Conservation (phyloP, 2,888 invertebrate species). For the Limenitis camilla region DNA sequence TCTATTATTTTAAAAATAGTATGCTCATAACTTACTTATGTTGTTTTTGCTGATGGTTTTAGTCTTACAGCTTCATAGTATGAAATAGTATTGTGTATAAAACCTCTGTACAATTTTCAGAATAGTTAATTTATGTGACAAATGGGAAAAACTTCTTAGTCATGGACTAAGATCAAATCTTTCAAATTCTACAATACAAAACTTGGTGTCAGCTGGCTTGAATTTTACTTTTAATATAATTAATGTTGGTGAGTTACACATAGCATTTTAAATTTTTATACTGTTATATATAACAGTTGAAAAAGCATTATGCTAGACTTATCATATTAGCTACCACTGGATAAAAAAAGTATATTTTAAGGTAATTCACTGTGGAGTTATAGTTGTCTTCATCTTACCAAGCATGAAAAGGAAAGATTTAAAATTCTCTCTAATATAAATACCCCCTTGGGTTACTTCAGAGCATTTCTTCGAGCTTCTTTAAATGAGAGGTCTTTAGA, state of each 20-base stretch:
- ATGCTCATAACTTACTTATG: no score
- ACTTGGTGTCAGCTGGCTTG: constrained; percentile 63
- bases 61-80: no score
- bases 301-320: background rate
- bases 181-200: constrained; percentile 62
- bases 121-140: constrained; percentile 77
- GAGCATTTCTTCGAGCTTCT: constrained; percentile 91
- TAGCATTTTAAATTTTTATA: background rate
- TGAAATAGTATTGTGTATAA: background rate
- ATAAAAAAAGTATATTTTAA: constrained; percentile 22
- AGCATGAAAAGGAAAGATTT: constrained; percentile 91
- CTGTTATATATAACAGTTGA: background rate
- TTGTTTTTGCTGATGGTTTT: no score
- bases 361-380: constrained; percentile 85
- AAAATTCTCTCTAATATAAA: constrained; percentile 72
- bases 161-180: constrained; percentile 83
- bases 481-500: constrained; percentile 94
- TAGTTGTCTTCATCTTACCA: constrained; percentile 84
- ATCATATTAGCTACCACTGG: background rate
- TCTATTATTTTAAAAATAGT: no score
- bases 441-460: constrained; percentile 82
- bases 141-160: constrained; percentile 83
- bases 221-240: constrained; percentile 68
- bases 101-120: constrained; percentile 36
- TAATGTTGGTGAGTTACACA: constrained; percentile 60